Evolutionary conservation across 2,113 vertebrate genomes (phyloP), one percentile per base, ranked within the genome.

Genomic region (Callopanchax toddi): DNA sequence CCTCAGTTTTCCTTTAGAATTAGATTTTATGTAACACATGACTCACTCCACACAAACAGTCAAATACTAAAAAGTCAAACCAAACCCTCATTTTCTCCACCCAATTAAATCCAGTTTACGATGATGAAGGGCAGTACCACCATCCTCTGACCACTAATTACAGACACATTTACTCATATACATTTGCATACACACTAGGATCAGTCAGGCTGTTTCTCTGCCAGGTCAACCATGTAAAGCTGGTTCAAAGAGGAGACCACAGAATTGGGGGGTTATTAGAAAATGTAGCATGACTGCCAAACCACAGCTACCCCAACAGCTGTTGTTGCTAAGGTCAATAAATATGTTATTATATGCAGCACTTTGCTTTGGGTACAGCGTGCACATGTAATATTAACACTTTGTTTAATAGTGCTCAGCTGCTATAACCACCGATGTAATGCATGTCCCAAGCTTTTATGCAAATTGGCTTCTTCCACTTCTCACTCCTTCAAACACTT

Each of bases 271-370:
- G 79, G 59, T 82, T 76, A 79, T 76, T 60, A 64, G 70, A 71
- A 70, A 79, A 76, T 22, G 51, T 60, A 25, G 32, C 36, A 18
- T 36, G 11, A 15, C 58, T 69, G 87, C 78, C 82, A 86, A 79
- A 82, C 81, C 78, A 69, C 29, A 64, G 60, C 60, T 40, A 54
- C 60, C 44, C 72, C 32, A 43, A 69, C 78, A 82, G 70, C 73
- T 83, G 83, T 83, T 80, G 76, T 76, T 83, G 61, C 82, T 79
- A 64, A 72, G 63, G 66, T 78, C 50, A 25, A 26, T n/a, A 61
- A 13, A 15, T 65, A 71, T 36, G 40, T 60, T 40, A 66, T n/a
- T n/a, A 36, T 37, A 64, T 61, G 68, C 52, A 56, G 49, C 60
- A 63, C 65, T 74, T 76, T 20, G 11, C 73, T 61, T 50, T 60